Conservation (phyloP, 1,140 invertebrate genomes). For the Halictus rubicundus region DNA sequence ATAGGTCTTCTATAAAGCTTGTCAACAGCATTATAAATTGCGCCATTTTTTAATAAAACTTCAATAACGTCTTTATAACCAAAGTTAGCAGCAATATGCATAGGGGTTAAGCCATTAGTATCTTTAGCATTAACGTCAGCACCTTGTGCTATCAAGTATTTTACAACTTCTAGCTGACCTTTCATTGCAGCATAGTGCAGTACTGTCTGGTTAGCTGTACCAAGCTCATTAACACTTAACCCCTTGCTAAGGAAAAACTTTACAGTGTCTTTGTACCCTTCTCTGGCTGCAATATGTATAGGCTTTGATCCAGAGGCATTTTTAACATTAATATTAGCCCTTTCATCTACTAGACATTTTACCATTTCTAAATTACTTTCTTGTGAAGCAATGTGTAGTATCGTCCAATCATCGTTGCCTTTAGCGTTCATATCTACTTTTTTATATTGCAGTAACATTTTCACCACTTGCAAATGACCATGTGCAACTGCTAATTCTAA, state of each 20-base stretch:
- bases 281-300: conserved; percentile 32
- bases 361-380: conserved; percentile 10
- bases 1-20: neutral
- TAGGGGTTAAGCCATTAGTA: conserved; percentile 10
- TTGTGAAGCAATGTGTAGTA: conserved; percentile 25
- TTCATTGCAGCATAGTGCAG: conserved; percentile 25
- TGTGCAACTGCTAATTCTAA: conserved; percentile 36
- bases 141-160: conserved; percentile 35
- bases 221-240: conserved; percentile 14
- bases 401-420: conserved; percentile 71
- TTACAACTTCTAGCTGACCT: conserved; percentile 28
- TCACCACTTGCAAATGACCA: conserved; percentile 28
- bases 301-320: conserved; percentile 14
- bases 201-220: conserved; percentile 11
- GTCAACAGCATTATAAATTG: neutral
- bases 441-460: conserved; percentile 44
- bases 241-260: conserved; percentile 25
- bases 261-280: conserved; percentile 9
- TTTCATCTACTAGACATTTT: conserved; percentile 20
- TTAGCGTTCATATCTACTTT: conserved; percentile 13
- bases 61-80: neutral
- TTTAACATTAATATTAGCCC: conserved; percentile 46
- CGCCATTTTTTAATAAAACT: conserved; percentile 16
- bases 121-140: conserved; percentile 25
- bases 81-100: conserved; percentile 41